Conservation (phyloP, 2,888 invertebrate species). For the Lissocephala sabroskyi region DNA sequence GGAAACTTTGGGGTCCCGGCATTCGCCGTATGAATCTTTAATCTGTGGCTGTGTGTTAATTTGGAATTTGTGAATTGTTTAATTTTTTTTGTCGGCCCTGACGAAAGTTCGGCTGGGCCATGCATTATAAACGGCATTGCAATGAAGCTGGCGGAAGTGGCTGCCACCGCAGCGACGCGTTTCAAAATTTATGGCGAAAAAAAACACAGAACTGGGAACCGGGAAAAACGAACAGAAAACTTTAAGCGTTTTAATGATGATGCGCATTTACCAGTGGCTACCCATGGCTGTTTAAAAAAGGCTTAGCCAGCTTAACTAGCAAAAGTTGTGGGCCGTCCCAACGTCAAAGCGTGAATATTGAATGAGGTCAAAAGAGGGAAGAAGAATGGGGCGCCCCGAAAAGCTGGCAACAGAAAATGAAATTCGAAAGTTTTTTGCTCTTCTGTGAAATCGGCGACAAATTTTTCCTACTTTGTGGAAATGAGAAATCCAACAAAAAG, state of each 20-base stretch:
- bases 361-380: constrained; percentile 35
- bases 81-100: too few relatives aligned
- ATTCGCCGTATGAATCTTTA: constrained; percentile 27
- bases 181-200: constrained; percentile 47
- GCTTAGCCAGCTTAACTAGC: constrained; percentile 60
- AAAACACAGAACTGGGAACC: too few relatives aligned
- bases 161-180: constrained; percentile 24
- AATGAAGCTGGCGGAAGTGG: constrained; percentile 19
- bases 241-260: constrained; percentile 64
- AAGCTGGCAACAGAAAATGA: too few relatives aligned
- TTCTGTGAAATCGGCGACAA: too few relatives aligned
- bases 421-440: too few relatives aligned
- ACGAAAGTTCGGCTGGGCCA: constrained; percentile 34
- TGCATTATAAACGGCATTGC: constrained; percentile 57
- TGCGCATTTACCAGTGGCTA: constrained; percentile 63
- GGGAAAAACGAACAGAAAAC: too few relatives aligned
- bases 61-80: constrained; percentile 22
- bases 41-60: constrained; percentile 39
- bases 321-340: constrained; percentile 38
- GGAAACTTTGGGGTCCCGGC: too few relatives aligned
- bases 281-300: constrained; percentile 60
- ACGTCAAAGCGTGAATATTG: constrained; percentile 48
- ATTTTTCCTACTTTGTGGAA: too few relatives aligned
- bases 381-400: too few relatives aligned
- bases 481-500: background rate